Evolutionary conservation across 2,113 vertebrate species (phyloP).

Genomic region (Laterallus jamaicensis): DNA sequence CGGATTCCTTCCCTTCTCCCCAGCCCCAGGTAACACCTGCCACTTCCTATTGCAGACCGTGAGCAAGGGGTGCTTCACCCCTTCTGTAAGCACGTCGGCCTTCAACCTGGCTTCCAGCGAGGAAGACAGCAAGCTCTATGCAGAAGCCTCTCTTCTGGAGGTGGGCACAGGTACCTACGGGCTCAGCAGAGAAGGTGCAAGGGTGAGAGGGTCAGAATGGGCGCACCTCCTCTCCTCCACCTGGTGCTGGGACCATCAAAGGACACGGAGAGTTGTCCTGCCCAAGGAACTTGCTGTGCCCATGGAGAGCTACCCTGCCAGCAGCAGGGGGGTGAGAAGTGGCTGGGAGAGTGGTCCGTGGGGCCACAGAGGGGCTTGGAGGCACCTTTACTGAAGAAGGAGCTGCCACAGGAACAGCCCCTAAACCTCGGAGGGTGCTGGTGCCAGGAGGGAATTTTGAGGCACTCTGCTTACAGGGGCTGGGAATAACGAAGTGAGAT

Average conservation of each 20-base stretch:
- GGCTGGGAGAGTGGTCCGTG: fast-evolving
- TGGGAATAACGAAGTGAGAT: background rate
- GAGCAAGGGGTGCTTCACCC: constrained; percentile 61
- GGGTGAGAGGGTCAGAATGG: background rate
- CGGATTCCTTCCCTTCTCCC: background rate
- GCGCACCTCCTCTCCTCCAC: background rate
- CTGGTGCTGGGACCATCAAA: background rate
- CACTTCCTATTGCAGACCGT: background rate
- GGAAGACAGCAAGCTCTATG: constrained; percentile 10
- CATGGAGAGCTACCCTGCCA: background rate
- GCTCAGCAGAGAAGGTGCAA: background rate
- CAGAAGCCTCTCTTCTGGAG: constrained; percentile 59
- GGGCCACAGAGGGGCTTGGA: background rate
- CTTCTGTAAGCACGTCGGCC: constrained; percentile 30
- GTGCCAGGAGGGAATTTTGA: background rate
- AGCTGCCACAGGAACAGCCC: background rate
- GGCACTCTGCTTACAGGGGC: background rate
- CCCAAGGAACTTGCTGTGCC: background rate
- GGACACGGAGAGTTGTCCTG: background rate
- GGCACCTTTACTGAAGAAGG: background rate
- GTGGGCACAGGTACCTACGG: constrained; percentile 55
- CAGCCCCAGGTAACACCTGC: background rate
- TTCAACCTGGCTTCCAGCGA: constrained; percentile 12
- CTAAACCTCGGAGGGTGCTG: background rate
- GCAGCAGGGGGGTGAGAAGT: background rate